These are phyloP conservation scores for Spea multiplicata DNA, from an alignment of 2,113 vertebrate species.

Conservation along the genomic window DNA sequence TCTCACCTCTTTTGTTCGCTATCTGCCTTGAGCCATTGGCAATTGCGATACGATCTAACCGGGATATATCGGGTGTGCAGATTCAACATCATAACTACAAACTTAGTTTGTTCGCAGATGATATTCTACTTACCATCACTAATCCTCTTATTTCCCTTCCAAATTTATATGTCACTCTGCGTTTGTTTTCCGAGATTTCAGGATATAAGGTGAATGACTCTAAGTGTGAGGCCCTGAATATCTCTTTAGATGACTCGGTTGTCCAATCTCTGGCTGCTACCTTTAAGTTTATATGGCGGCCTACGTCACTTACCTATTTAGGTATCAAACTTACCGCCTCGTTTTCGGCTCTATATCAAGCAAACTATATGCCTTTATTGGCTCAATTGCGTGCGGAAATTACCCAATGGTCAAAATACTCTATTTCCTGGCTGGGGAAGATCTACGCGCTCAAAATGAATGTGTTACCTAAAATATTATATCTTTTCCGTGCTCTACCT, in stretches of 20 bases:
- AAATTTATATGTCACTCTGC: neutral
- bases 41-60: neutral
- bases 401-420: too few relatives aligned
- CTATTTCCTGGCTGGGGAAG: too few relatives aligned
- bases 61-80: neutral
- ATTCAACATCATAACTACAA: neutral
- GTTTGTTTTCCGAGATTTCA: neutral
- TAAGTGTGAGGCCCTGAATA: neutral
- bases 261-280: neutral
- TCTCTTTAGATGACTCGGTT: neutral
- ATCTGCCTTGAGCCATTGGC: neutral
- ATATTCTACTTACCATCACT: neutral
- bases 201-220: neutral
- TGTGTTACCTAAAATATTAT: too few relatives aligned
- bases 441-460: too few relatives aligned
- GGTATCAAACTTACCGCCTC: neutral
- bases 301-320: neutral
- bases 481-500: too few relatives aligned
- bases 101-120: neutral
- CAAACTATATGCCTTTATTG: neutral
- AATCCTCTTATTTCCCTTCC: neutral
- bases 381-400: too few relatives aligned
- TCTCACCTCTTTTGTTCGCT: too few relatives aligned
- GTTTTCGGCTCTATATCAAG: neutral
- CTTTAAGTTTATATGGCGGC: neutral